Evolutionary conservation across 2,888 invertebrate species (phyloP).

Genomic region (Xanthorhoe spadicearia): DNA sequence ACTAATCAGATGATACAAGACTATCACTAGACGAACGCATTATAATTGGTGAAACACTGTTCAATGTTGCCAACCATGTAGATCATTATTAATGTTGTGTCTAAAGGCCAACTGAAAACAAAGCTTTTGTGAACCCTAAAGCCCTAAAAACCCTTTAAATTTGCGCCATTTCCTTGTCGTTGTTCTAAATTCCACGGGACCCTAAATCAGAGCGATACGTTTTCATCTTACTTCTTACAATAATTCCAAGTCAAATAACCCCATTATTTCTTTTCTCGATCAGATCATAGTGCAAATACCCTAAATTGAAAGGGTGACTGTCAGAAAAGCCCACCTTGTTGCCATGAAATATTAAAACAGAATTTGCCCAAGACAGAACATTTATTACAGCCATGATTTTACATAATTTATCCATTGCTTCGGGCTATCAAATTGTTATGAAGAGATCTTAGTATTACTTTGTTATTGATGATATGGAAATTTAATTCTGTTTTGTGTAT

Average conservation of each 20-base stretch:
- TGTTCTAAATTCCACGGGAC: not conserved
- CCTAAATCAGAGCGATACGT: not conserved
- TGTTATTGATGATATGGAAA: not conserved
- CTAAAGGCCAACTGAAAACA: too few relatives aligned
- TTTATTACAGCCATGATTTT: conserved; percentile 11
- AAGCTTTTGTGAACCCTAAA: not conserved
- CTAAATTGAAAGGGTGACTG: conserved; percentile 43
- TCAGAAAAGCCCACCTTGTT: conserved; percentile 38
- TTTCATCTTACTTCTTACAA: not conserved
- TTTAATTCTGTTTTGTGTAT: not conserved
- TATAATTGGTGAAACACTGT: too few relatives aligned
- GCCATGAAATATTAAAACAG: conserved; percentile 27
- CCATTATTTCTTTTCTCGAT: conserved; percentile 23
- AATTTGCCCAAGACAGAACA: conserved; percentile 28
- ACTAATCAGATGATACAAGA: too few relatives aligned
- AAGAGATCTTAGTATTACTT: not conserved
- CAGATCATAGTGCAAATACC: conserved; percentile 33
- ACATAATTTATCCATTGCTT: not conserved
- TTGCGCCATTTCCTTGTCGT: not conserved
- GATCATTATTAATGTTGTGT: too few relatives aligned
- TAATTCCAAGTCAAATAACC: conserved; percentile 9
- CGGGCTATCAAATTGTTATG: not conserved
- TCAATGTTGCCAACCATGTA: too few relatives aligned
- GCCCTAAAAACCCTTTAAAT: not conserved
- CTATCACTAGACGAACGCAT: too few relatives aligned